Evolutionary conservation across 1,140 invertebrate genomes (phyloP).

Genomic region (Danaus melanippus): DNA sequence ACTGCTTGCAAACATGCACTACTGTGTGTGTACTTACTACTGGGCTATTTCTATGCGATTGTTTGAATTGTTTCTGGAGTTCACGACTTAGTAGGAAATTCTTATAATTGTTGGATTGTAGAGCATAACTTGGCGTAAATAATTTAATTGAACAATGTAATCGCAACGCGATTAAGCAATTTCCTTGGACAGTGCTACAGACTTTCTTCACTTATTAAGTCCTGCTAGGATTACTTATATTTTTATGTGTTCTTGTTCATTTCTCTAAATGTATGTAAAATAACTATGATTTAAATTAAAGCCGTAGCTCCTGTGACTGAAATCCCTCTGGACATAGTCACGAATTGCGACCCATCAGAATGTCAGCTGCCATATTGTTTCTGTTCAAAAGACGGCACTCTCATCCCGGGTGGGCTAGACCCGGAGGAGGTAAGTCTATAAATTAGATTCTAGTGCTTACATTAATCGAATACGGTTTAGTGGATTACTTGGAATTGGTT

Average conservation of each 20-base stretch:
- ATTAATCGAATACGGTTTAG: too few species aligned
- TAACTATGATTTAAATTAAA: conserved; percentile 43
- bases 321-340: conserved; percentile 82
- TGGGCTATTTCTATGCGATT: conserved; percentile 15
- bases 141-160: too few species aligned
- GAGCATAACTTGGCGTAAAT: not conserved
- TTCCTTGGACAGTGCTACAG: too few species aligned
- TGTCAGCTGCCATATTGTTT: conserved; percentile 93
- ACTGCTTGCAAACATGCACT: conserved; percentile 16
- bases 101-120: conserved; percentile 14
- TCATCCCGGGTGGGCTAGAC: conserved; percentile 86
- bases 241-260: too few species aligned
- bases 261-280: too few species aligned
- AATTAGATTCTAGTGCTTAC: not conserved
- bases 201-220: not conserved
- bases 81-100: conserved; percentile 6
- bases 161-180: too few species aligned
- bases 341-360: conserved; percentile 81
- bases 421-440: conserved; percentile 80
- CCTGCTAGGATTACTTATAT: too few species aligned
- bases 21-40: conserved; percentile 12
- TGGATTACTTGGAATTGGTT: too few species aligned
- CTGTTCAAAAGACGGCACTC: conserved; percentile 92
- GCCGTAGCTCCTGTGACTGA: conserved; percentile 86
- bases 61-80: conserved; percentile 17